Conservation (phyloP, 2,888 invertebrate species). For the Pachydiplax longipennis region DNA sequence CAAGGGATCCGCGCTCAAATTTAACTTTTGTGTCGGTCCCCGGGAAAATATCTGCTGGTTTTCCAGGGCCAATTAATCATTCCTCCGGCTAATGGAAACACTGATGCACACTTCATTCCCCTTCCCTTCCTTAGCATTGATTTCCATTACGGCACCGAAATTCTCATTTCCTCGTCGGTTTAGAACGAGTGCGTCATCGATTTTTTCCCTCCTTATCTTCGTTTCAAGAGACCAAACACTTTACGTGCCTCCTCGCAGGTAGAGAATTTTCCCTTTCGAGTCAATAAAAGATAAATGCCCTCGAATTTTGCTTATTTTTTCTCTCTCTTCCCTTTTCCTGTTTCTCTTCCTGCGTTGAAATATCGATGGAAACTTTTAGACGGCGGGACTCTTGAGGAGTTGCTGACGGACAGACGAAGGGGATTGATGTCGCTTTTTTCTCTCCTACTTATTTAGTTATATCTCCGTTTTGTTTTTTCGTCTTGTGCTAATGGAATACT, state of each 20-base stretch:
- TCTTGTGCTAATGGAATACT: no score
- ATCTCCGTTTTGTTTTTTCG: no score
- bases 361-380: background rate
- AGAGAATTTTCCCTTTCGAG: background rate
- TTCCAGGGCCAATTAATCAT: background rate
- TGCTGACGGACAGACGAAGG: background rate
- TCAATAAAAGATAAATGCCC: background rate
- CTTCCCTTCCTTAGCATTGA: background rate
- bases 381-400: background rate
- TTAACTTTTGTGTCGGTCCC: background rate
- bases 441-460: background rate
- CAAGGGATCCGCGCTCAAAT: background rate
- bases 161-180: background rate
- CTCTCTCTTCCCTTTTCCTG: background rate
- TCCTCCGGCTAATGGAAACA: background rate
- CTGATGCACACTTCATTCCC: background rate
- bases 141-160: background rate
- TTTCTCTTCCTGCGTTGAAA: background rate
- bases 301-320: background rate
- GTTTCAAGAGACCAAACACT: background rate
- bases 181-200: background rate
- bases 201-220: background rate
- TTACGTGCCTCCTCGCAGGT: background rate
- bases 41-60: background rate
- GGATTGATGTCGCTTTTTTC: background rate